Evolutionary conservation across 2,888 invertebrate genomes (phyloP), one percentile per base, ranked within the genome.

Genomic region (Malachius bipustulatus): DNA sequence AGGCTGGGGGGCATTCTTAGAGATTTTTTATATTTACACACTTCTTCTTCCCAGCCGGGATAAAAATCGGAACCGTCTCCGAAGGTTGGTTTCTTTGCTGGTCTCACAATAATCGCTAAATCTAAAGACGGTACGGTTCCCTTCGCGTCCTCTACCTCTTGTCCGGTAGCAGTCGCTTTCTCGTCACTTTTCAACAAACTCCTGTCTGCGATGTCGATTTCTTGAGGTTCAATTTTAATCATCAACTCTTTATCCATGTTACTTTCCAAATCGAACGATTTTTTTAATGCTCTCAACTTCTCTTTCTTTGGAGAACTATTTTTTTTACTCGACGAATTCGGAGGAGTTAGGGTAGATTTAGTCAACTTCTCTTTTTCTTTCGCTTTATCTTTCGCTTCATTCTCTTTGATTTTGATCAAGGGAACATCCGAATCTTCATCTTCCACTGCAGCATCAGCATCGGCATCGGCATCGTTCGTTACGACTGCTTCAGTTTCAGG

Each of bases 11-110:
- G 87, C 73, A 88, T 82, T 47, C 87, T 73, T 11, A 87, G 62
- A 1, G 85, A 82, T 47, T 82, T 71, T 57, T 88, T 88, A 53
- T 80, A 88, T 48, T 75, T 77, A 51, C 81, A 84, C 11, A 87
- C 71, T 52, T 85, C 85, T 54, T 84, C 80, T 61, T 83, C 82
- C 83, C 83, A 84, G 1, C 82, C 82, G 0, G 82, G 82, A 46
- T 75, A 70, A 51, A 82, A 81, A 52, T 77, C 76, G 27, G 76
- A 75, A 16, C 77, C 77, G 55, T 77, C 76, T 3, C 78, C 80
- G 52, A 76, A 77, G 16, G 69, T 64, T n/a, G 75, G 70, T 55
- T 77, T 77, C 16, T 57, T 60, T 2, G 60, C 59, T 8, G 57
- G 57, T 43, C 60, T 62, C 42, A 51, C 57, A 47, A 46, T 43